Percentiles rank a stretch among this genome's conserved stretches.
Evolutionary conservation across 2,888 invertebrate genomes (phyloP).

Genomic region (Cabera pusaria): DNA sequence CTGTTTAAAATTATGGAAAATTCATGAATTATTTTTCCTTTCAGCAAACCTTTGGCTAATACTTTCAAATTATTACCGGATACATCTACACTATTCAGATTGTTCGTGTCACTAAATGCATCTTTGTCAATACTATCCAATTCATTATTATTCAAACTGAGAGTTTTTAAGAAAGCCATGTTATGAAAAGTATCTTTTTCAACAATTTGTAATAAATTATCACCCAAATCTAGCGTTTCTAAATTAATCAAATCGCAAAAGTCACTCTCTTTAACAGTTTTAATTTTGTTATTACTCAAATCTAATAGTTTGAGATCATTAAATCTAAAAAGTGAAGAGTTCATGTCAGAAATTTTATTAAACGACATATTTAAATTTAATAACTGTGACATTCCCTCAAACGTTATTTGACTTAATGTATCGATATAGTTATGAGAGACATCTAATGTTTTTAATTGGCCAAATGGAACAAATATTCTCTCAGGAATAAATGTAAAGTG

Average conservation of each 20-base stretch:
- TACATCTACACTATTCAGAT: slow-evolving; percentile 43
- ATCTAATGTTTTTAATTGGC: slow-evolving; percentile 47
- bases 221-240: slow-evolving; percentile 44
- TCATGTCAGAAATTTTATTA: slow-evolving; percentile 51
- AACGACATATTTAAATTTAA: slow-evolving; percentile 46
- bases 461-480: slow-evolving; percentile 44
- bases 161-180: slow-evolving; percentile 34
- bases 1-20: slow-evolving; percentile 50
- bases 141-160: slow-evolving; percentile 51
- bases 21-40: slow-evolving; percentile 41
- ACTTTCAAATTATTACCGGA: slow-evolving; percentile 50
- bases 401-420: slow-evolving; percentile 41
- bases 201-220: slow-evolving; percentile 45
- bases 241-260: slow-evolving; percentile 46
- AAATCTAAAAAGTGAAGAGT: slow-evolving; percentile 53
- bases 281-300: slow-evolving; percentile 49
- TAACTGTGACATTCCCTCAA: slow-evolving; percentile 56
- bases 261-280: slow-evolving; percentile 39
- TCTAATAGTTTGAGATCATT: slow-evolving; percentile 44
- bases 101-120: slow-evolving; percentile 35
- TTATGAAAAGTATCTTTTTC: slow-evolving; percentile 41
- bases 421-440: slow-evolving; percentile 55
- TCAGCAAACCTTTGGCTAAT: slow-evolving; percentile 52
- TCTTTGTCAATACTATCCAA: slow-evolving; percentile 42
- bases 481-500: slow-evolving; percentile 45